phyloP scores from a whole-genome alignment of 2,113 vertebrate genomes.

The Notechis scutatus region DNA sequence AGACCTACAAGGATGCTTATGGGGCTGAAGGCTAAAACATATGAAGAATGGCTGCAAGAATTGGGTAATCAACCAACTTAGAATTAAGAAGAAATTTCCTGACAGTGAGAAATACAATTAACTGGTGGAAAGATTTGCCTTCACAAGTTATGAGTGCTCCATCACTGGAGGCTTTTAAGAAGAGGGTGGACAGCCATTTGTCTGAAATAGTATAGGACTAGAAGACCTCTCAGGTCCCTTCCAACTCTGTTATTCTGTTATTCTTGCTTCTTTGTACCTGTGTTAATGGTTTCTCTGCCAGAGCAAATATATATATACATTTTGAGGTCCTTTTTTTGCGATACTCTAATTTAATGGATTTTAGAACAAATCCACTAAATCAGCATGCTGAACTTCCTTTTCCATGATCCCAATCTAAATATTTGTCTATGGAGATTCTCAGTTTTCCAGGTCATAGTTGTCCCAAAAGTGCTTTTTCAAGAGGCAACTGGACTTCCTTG shows the following conservation, averaged over 20 bases:
- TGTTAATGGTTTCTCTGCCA: neutral
- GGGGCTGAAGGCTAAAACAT: neutral
- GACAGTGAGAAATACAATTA: neutral
- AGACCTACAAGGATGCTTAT: neutral
- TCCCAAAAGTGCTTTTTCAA: too few species aligned
- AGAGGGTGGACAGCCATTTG: neutral
- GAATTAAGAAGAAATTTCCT: neutral
- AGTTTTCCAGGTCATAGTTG: neutral
- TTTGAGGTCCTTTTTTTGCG: neutral
- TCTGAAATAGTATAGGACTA: neutral
- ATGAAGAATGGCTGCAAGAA: neutral
- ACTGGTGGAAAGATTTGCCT: neutral
- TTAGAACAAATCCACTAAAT: neutral
- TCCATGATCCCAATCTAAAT: neutral
- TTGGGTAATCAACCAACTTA: neutral
- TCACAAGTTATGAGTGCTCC: neutral
- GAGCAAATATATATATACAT: neutral
- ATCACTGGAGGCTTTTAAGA: neutral
- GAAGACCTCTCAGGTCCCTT: neutral
- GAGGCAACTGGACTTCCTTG: neutral
- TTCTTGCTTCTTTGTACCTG: neutral
- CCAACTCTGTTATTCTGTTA: neutral
- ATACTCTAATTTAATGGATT: neutral
- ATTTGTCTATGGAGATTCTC: neutral
- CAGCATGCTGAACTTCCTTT: neutral